A percentile compares a stretch with the other conserved stretches of the same genome.
phyloP scores from a whole-genome alignment of 2,888 invertebrate species.

The Deilephila porcellus region DNA sequence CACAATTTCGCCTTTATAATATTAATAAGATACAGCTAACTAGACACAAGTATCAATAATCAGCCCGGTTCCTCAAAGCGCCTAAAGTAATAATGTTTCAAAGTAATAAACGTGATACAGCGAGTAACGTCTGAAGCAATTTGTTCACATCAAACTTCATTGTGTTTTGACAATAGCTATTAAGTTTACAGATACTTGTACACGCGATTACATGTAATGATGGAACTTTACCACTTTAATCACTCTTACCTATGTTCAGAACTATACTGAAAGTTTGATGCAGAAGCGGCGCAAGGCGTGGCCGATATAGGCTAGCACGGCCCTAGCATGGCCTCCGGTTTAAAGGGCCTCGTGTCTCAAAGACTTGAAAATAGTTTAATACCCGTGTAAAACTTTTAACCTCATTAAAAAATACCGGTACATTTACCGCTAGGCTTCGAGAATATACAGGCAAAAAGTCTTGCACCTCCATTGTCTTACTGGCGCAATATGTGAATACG shows the following conservation, averaged over 20 bases:
- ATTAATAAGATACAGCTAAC: neutral
- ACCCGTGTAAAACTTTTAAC: too few relatives aligned
- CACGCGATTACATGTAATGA: neutral
- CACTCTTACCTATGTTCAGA: neutral
- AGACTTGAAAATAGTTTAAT: too few relatives aligned
- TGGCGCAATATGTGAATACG: too few relatives aligned
- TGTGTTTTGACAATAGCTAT: conserved; percentile 19
- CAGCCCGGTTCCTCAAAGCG: neutral
- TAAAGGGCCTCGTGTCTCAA: too few relatives aligned
- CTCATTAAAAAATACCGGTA: too few relatives aligned
- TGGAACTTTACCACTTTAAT: neutral
- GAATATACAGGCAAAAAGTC: too few relatives aligned
- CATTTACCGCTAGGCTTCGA: too few relatives aligned
- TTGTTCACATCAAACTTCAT: conserved; percentile 8
- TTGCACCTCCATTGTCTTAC: too few relatives aligned
- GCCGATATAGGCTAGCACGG: too few relatives aligned
- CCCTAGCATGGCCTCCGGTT: too few relatives aligned
- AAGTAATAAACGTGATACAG: neutral
- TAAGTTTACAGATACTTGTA: conserved; percentile 1
- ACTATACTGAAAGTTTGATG: neutral
- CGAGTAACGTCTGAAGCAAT: neutral
- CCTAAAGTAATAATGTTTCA: neutral
- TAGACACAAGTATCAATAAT: neutral
- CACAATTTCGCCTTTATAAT: too few relatives aligned
- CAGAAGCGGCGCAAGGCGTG: neutral